phyloP scores from a whole-genome alignment of 2,797 vertebrate genomes.

The Phrynocephalus vlangalii region DNA sequence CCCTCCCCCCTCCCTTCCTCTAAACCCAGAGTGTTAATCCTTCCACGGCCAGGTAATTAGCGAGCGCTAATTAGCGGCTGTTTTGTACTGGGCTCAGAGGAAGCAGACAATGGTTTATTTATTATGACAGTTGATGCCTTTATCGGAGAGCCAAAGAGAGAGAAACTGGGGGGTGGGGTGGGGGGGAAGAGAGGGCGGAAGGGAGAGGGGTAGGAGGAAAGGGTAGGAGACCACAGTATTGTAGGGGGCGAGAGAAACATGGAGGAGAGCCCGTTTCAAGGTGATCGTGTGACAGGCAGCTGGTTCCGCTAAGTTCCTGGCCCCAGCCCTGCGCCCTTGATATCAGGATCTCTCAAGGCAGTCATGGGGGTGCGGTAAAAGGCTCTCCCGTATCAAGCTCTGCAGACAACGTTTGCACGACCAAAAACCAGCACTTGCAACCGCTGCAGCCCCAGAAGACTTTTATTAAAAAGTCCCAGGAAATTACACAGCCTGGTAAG shows the following conservation, averaged over 20 bases:
- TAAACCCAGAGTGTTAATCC: slow-evolving; percentile 2
- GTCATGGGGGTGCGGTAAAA: no score
- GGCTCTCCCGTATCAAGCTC: neutral
- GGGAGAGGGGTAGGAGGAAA: neutral
- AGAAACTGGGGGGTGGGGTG: neutral
- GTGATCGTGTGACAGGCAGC: neutral
- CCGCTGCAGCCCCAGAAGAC: neutral
- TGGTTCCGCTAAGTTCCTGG: neutral
- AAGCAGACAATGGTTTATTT: neutral
- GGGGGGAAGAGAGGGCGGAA: neutral
- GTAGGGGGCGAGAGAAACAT: no score
- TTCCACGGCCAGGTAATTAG: slow-evolving; percentile 15
- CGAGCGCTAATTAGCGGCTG: slow-evolving; percentile 5
- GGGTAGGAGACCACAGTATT: no score
- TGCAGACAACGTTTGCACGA: neutral
- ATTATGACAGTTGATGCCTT: neutral
- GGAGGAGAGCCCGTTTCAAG: neutral
- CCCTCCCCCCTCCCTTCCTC: neutral
- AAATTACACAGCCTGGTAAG: neutral
- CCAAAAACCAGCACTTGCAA: neutral
- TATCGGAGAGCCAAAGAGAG: rapidly evolving
- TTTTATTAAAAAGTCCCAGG: neutral
- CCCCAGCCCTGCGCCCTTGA: neutral
- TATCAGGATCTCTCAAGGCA: neutral
- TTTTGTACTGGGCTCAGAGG: neutral